Percentiles rank a stretch among this genome's conserved stretches.
These are phyloP conservation scores for Nixonia krombeini DNA, from an alignment of 1,140 invertebrate genomes.

Conservation along the genomic window DNA sequence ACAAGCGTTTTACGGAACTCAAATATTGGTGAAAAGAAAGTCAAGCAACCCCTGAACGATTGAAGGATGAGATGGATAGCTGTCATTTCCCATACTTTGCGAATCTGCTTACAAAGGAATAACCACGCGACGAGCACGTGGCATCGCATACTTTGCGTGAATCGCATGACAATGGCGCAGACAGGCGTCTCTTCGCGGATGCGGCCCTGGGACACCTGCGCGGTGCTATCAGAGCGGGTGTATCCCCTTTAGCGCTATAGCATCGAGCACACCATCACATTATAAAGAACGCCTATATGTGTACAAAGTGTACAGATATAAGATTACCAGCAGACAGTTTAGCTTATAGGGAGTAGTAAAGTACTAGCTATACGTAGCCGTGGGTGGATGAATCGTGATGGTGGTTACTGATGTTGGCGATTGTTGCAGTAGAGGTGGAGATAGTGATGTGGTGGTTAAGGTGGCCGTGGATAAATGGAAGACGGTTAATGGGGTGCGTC, in stretches of 20 bases:
- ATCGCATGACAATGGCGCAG: neutral
- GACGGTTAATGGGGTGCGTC: too few relatives aligned
- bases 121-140: constrained; percentile 56
- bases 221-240: constrained; percentile 15
- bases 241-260: constrained; percentile 28
- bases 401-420: constrained; percentile 30
- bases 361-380: constrained; percentile 56
- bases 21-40: too few relatives aligned
- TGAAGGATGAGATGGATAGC: too few relatives aligned
- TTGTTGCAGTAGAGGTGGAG: constrained; percentile 34
- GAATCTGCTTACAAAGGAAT: too few relatives aligned
- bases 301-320: constrained; percentile 19
- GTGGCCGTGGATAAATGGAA: too few relatives aligned
- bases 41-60: too few relatives aligned
- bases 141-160: neutral
- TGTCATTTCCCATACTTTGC: too few relatives aligned
- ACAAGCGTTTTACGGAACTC: too few relatives aligned
- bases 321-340: constrained; percentile 56
- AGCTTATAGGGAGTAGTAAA: constrained; percentile 51
- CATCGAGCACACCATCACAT: constrained; percentile 28
- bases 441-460: constrained; percentile 38
- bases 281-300: constrained; percentile 43
- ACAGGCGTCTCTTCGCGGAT: constrained; percentile 7
- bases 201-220: constrained; percentile 28
- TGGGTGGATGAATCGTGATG: constrained; percentile 62